Evolutionary conservation across 2,797 vertebrate genomes (phyloP).

Genomic region (Eulemur rubriventer): DNA sequence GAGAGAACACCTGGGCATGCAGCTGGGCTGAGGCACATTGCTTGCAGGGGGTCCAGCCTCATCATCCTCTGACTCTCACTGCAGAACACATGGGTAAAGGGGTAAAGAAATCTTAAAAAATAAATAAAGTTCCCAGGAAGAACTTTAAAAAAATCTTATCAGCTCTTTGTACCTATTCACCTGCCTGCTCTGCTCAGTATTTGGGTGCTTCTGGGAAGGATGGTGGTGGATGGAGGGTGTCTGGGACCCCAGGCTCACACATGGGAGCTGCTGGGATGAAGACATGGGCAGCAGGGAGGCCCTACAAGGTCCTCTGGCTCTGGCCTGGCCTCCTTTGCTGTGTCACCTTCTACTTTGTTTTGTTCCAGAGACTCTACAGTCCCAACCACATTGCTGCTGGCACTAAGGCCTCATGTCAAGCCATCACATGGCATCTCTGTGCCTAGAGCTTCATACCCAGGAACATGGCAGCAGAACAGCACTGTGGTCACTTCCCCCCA

Average conservation of each 20-base stretch:
- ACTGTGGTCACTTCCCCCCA: neutral
- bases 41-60: neutral
- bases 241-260: neutral
- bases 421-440: neutral
- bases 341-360: neutral
- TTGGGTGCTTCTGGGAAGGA: neutral
- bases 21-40: neutral
- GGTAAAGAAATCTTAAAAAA: neutral
- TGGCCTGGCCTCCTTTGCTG: neutral
- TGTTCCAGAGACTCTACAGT: neutral
- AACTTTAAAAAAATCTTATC: neutral
- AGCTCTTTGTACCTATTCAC: neutral
- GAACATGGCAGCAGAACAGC: neutral
- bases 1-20: neutral
- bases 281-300: neutral
- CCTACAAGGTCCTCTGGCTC: neutral
- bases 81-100: neutral
- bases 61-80: neutral
- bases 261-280: neutral
- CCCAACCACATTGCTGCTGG: neutral
- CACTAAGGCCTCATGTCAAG: neutral
- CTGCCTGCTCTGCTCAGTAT: neutral
- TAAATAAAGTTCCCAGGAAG: neutral
- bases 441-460: neutral
- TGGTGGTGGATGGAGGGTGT: neutral